Percentiles rank a stretch among this genome's conserved stretches.
Evolutionary conservation across 2,797 vertebrate genomes (phyloP).

Genomic region (Eleutherodactylus coqui): DNA sequence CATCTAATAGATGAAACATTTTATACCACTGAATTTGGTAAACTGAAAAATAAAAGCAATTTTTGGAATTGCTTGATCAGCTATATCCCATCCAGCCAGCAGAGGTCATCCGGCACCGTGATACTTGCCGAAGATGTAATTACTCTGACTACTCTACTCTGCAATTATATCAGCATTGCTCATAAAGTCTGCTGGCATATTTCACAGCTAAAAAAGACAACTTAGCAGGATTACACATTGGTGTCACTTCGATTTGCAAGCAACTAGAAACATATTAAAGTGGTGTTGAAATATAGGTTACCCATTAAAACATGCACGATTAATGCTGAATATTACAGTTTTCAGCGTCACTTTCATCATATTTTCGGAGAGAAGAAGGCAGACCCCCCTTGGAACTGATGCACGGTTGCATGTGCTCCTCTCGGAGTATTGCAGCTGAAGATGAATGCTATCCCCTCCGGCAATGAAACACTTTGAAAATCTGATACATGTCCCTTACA

Average conservation of each 20-base stretch:
- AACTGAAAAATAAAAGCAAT: background rate
- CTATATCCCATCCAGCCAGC: constrained; percentile 15
- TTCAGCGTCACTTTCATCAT: constrained; percentile 10
- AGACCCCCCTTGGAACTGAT: constrained; percentile 1
- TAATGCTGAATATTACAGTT: constrained; percentile 10
- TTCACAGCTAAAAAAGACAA: constrained; percentile 36
- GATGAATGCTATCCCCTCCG: constrained; percentile 1
- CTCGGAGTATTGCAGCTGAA: background rate
- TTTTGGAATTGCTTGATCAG: background rate
- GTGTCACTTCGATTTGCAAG: constrained; percentile 31
- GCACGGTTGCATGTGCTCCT: background rate
- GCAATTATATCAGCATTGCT: constrained; percentile 17
- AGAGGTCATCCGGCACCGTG: constrained; percentile 40
- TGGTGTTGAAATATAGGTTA: constrained; percentile 7
- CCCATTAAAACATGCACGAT: constrained; percentile 1
- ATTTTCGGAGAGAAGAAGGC: constrained; percentile 7
- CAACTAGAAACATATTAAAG: background rate
- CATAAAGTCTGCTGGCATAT: constrained; percentile 6
- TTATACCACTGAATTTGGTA: background rate
- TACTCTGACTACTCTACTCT: background rate
- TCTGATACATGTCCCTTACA: constrained; percentile 31
- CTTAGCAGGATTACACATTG: constrained; percentile 31
- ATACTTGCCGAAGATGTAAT: background rate
- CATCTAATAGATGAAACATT: background rate
- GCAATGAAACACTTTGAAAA: constrained; percentile 31